Conservation (phyloP, 1,140 invertebrate genomes). For the Eulimnadia texana region DNA sequence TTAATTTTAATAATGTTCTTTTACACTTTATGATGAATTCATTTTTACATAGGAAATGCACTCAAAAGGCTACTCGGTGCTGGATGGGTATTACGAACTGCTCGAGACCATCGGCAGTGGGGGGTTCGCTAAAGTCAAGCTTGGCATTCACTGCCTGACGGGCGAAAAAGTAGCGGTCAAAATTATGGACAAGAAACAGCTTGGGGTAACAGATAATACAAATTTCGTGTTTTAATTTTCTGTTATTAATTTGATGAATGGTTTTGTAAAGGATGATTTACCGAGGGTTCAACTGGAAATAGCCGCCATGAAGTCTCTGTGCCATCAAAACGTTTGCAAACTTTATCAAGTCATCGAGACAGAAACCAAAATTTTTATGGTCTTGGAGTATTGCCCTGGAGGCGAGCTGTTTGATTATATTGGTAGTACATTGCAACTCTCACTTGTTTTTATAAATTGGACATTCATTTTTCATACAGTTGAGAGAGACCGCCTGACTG, state of each 20-base stretch:
- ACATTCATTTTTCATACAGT: slow-evolving; percentile 30
- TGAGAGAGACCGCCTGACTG: slow-evolving; percentile 48
- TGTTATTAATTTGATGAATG: background rate
- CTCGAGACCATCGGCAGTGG: slow-evolving; percentile 58
- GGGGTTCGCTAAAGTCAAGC: slow-evolving; percentile 68
- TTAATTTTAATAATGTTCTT: too few relatives aligned
- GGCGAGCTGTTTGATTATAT: slow-evolving; percentile 78
- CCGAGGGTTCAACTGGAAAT: slow-evolving; percentile 63
- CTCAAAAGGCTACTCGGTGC: slow-evolving; percentile 17
- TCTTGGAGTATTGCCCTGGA: slow-evolving; percentile 67
- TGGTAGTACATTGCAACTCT: slow-evolving; percentile 28
- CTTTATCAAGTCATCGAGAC: slow-evolving; percentile 71
- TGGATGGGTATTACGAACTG: slow-evolving; percentile 49
- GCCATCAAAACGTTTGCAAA: slow-evolving; percentile 69
- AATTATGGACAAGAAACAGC: slow-evolving; percentile 59
- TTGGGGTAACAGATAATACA: slow-evolving; percentile 46
- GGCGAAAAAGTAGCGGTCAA: slow-evolving; percentile 74
- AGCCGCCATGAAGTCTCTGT: slow-evolving; percentile 58
- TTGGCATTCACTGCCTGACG: slow-evolving; percentile 57
- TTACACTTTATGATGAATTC: too few relatives aligned
- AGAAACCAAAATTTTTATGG: slow-evolving; percentile 47
- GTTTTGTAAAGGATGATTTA: slow-evolving; percentile 49
- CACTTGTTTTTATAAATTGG: background rate
- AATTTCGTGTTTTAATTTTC: slow-evolving; percentile 8
- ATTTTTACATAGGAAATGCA: background rate